These are phyloP conservation scores for Polydrusus tereticollis DNA, from an alignment of 2,888 invertebrate species.

Conservation along the genomic window DNA sequence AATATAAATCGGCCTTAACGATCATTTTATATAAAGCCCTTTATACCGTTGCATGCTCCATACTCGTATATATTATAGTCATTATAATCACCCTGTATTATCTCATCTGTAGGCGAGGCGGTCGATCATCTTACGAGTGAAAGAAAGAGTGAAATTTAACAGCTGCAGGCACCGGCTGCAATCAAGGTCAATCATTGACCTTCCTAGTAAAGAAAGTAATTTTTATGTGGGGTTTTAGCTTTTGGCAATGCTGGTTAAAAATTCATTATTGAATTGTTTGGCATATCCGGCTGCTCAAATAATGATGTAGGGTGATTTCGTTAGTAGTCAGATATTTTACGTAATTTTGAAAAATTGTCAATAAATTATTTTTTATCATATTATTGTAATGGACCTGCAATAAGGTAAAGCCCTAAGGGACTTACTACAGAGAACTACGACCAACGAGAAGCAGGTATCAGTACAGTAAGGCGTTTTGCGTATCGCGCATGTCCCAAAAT, in stretches of 20 bases:
- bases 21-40: too few species aligned
- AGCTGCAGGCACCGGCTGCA: constrained; percentile 8
- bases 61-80: neutral
- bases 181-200: constrained; percentile 45
- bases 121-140: constrained; percentile 27
- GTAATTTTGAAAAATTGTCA: too few species aligned
- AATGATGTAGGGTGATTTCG: too few species aligned
- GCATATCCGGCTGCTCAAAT: constrained; percentile 3
- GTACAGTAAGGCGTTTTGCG: too few species aligned
- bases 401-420: too few species aligned
- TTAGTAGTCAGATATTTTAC: too few species aligned
- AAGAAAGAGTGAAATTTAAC: constrained; percentile 42
- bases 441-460: too few species aligned
- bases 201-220: constrained; percentile 47
- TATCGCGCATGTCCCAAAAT: too few species aligned
- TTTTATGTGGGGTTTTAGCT: constrained; percentile 25
- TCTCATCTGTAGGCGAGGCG: neutral
- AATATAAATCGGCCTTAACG: too few species aligned
- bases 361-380: too few species aligned
- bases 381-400: too few species aligned
- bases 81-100: neutral
- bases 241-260: constrained; percentile 20
- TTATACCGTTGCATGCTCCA: neutral
- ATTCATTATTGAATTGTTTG: neutral
- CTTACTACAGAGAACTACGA: too few species aligned